Base-by-base conservation (phyloP, 2,888 invertebrate genomes). In the Odontocolon sp. region DNA sequence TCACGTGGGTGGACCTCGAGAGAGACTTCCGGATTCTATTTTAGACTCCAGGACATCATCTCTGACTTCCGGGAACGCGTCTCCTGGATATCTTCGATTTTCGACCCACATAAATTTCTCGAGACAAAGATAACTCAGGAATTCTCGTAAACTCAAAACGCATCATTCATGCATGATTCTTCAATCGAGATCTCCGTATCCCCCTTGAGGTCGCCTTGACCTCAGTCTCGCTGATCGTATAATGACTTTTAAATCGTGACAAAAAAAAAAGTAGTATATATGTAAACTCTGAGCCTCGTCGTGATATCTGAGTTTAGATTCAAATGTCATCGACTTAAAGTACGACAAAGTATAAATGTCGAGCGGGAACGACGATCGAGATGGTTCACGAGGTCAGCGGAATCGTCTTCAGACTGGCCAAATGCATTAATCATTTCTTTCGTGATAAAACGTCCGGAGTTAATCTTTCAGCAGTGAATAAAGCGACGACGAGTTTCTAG, bases 211-310 rank as follows among this genome's bases (percentile, higher is more conserved):
- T 18, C 16, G 50, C 75, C 66, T 70, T 76, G 75, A 70, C 69
- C 66, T 38, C 23, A 3, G 16, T 26, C 6, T 16, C 52, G 31
- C 38, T 14, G 3, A 33, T 47, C 54, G 31, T 54, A 36, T 47
- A 64, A 67, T 70, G 76, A 80, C 72, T 78, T 75, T 78, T 52
- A 76, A 56, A 78, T 76, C 75, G 18, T 56, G 38, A 5, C 42
- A 6, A 16, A 38, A 31, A 64, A 68, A 38, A 64, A 42, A 57
- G 16, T 6, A 11, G 8, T 33, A 42, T 23, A 38, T 42, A 50
- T 71, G 61, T 16, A 70, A 76, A 76, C 47, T 38, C 23, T 9
- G 36, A 23, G 40, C 47, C 68, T n/a, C 9, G 36, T 63, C 77
- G 76, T 64, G 72, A 66, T 64, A 63, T 54, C 21, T 63, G 47